Conservation (phyloP, 2,888 invertebrate genomes). For the Tortricodes alternella region DNA sequence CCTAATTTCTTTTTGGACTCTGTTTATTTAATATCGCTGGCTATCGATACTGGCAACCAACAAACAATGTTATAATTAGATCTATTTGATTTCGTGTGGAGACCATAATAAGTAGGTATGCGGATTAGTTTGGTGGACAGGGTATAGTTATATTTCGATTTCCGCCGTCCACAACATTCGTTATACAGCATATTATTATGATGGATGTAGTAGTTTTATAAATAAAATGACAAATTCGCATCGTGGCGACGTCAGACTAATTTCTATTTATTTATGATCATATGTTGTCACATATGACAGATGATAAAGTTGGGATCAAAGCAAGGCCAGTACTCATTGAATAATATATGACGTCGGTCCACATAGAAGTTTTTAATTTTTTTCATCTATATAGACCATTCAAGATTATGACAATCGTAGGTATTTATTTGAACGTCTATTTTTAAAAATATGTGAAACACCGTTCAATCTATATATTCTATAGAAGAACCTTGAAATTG, state of each 20-base stretch:
- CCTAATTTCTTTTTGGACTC: no score
- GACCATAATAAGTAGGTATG: no score
- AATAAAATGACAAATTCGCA: constrained; percentile 7
- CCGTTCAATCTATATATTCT: no score
- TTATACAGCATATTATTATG: background rate
- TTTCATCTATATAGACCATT: background rate
- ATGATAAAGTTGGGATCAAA: constrained; percentile 25
- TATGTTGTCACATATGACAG: constrained; percentile 17
- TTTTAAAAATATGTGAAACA: background rate
- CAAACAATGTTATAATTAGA: no score
- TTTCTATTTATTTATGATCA: constrained; percentile 21
- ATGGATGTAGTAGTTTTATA: constrained; percentile 7
- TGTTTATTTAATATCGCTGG: no score
- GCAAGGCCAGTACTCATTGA: constrained; percentile 16
- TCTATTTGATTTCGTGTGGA: no score
- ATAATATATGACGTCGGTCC: constrained; percentile 11
- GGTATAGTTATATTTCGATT: no score
- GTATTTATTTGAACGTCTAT: background rate
- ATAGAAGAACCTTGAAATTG: no score
- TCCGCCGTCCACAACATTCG: no score
- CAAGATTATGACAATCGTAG: background rate
- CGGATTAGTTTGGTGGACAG: no score
- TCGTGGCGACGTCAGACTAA: constrained; percentile 7
- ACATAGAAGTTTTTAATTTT: background rate
- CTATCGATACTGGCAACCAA: no score